These are phyloP conservation scores for Syrista parreyssii DNA, from an alignment of 2,888 invertebrate genomes.

Conservation along the genomic window DNA sequence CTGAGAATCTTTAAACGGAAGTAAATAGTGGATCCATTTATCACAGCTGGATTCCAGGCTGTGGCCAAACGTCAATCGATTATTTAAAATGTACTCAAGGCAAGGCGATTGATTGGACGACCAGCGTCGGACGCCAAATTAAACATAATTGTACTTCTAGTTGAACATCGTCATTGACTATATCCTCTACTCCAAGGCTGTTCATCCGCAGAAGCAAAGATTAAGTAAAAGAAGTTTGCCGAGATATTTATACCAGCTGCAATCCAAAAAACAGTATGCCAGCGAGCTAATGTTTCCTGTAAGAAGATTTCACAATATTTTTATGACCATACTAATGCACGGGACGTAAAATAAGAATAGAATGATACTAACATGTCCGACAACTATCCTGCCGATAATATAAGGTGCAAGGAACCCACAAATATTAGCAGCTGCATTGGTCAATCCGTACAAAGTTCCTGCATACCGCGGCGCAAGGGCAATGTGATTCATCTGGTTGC, in stretches of 20 bases:
- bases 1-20: neutral
- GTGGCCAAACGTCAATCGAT: neutral
- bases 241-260: conserved; percentile 82
- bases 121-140: conserved; percentile 44
- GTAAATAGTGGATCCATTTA: neutral
- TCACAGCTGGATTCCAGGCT: neutral
- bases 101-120: conserved; percentile 41
- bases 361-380: conserved; percentile 71
- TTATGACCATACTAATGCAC: neutral
- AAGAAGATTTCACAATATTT: conserved; percentile 28
- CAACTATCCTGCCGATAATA: conserved; percentile 79
- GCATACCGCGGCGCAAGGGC: conserved; percentile 84
- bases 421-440: conserved; percentile 84
- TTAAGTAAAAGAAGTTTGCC: conserved; percentile 80
- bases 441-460: conserved; percentile 87
- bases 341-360: neutral
- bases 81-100: conserved; percentile 49
- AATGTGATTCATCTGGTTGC: conserved; percentile 88
- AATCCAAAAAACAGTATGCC: conserved; percentile 83
- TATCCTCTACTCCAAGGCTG: conserved; percentile 72
- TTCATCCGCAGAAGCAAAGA: conserved; percentile 83
- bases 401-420: conserved; percentile 88
- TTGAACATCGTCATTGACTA: conserved; percentile 57
- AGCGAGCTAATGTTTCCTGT: conserved; percentile 79
- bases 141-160: conserved; percentile 40